A percentile compares a stretch with the other conserved stretches of the same genome.
Evolutionary conservation across 2,888 invertebrate genomes (phyloP).

Genomic region (Coenonympha glycerion): DNA sequence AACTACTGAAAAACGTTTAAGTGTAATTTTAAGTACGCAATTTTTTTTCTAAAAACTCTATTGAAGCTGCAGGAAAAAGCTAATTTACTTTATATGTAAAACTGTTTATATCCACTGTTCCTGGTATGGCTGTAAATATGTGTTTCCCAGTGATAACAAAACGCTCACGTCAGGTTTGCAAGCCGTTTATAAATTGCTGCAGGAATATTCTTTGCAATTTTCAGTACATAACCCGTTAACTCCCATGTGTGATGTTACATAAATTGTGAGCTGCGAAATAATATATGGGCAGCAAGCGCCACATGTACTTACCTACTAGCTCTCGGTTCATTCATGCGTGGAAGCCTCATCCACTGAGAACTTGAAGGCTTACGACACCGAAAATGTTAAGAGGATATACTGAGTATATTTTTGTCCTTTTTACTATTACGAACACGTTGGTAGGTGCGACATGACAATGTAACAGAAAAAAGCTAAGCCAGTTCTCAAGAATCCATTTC

Average conservation of each 20-base stretch:
- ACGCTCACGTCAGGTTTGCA: background rate
- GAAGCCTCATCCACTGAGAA: no score
- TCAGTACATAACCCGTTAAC: background rate
- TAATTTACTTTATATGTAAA: background rate
- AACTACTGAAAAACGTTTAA: background rate
- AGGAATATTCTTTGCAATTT: background rate
- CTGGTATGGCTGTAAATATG: background rate
- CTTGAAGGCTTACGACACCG: conserved; percentile 3
- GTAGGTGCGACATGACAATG: no score
- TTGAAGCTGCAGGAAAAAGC: no score
- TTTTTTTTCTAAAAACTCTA: no score
- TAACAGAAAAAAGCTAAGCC: no score
- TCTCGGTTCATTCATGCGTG: conserved; percentile 13
- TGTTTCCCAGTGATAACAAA: background rate
- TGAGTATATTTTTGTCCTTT: no score
- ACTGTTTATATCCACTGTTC: background rate
- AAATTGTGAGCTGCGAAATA: conserved; percentile 10
- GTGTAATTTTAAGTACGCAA: background rate
- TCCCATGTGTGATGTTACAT: background rate
- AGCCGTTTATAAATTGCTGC: background rate
- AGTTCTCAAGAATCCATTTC: no score
- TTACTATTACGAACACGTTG: no score
- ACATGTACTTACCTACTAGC: no score
- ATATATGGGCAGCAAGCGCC: conserved; percentile 3
- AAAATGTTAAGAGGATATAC: no score